Evolutionary conservation across 92 coral and sea anemone genomes (phyloP).

Genomic region (Porites lobata): DNA sequence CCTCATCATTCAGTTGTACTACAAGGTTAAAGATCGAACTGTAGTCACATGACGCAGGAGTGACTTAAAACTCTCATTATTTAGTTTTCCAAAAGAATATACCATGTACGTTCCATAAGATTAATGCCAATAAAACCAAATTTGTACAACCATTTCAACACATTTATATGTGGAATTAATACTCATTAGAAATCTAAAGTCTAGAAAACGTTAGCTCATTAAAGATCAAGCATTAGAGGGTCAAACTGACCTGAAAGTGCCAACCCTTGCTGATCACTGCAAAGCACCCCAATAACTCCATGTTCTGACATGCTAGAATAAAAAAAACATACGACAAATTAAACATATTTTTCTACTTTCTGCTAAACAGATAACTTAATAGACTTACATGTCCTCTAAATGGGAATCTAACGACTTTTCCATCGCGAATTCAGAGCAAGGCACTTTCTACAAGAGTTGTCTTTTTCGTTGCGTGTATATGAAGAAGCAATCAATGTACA

Average conservation of each 20-base stretch:
- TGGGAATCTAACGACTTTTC: conserved; percentile 83
- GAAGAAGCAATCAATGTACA: neutral
- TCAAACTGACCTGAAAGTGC: conserved; percentile 79
- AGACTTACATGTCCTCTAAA: conserved; percentile 84
- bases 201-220: neutral
- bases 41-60: neutral
- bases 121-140: neutral
- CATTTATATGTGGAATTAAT: too few relatives aligned
- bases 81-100: neutral
- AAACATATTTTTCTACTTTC: neutral
- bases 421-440: conserved; percentile 33
- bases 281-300: conserved; percentile 95
- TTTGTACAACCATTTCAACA: too few relatives aligned
- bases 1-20: too few relatives aligned
- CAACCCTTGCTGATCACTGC: conserved; percentile 92
- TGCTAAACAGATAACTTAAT: neutral
- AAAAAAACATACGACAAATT: neutral
- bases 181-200: too few relatives aligned
- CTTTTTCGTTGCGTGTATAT: neutral
- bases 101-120: neutral
- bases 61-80: neutral
- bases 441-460: too few relatives aligned
- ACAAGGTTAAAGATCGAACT: too few relatives aligned
- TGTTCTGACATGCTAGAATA: conserved; percentile 84
- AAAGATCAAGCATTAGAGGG: neutral